Conservation (phyloP, 2,797 vertebrate genomes). For the Clarias platycephalus region DNA sequence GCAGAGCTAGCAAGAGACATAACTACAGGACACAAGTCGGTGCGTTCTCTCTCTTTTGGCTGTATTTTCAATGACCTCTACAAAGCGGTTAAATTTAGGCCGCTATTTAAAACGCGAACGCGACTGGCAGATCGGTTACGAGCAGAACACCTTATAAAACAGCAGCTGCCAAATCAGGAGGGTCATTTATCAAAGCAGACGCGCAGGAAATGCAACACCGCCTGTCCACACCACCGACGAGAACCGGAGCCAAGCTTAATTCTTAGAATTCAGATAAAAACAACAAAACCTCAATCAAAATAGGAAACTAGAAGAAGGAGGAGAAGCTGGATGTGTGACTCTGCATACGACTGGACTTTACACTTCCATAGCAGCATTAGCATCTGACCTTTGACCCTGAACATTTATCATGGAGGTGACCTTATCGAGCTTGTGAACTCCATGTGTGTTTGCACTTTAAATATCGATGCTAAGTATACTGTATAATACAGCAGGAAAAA, state of each 20-base stretch:
- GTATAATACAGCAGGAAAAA: background rate
- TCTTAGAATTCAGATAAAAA: slow-evolving; percentile 1
- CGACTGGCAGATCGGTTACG: slow-evolving; percentile 81
- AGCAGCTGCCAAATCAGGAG: slow-evolving; percentile 83
- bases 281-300: background rate
- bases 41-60: background rate
- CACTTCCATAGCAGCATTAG: background rate
- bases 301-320: background rate
- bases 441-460: background rate
- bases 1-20: background rate
- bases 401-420: background rate
- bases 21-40: background rate
- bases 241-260: slow-evolving; percentile 1
- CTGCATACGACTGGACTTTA: slow-evolving; percentile 20
- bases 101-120: slow-evolving; percentile 75
- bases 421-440: slow-evolving; percentile 2
- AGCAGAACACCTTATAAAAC: slow-evolving; percentile 76
- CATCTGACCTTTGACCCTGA: slow-evolving; percentile 23
- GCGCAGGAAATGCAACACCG: slow-evolving; percentile 15
- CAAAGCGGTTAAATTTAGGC: slow-evolving; percentile 84
- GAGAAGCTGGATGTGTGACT: background rate
- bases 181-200: slow-evolving; percentile 72
- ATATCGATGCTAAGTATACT: background rate
- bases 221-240: background rate
- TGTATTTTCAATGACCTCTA: slow-evolving; percentile 70